Conservation (phyloP, 2,888 invertebrate species). For the Neoaliturus tenellus region DNA sequence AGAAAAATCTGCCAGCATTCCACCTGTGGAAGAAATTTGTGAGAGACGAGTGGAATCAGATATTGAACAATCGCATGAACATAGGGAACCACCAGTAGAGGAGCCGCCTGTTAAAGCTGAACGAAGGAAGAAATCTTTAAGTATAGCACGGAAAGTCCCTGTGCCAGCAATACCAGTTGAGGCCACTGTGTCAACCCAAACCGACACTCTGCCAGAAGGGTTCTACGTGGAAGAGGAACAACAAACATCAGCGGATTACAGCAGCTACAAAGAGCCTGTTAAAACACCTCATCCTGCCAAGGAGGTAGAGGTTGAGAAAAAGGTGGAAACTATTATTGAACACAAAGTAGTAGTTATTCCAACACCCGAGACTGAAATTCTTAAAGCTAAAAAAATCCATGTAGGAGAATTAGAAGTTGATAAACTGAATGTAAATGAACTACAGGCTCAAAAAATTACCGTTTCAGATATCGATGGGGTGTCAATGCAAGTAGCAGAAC, state of each 20-base stretch:
- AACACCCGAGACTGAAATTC: slow-evolving; percentile 68
- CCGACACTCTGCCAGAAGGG: slow-evolving; percentile 89
- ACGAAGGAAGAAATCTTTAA: slow-evolving; percentile 53
- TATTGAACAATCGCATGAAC: not conserved
- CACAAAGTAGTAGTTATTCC: slow-evolving; percentile 66
- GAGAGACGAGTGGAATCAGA: not conserved
- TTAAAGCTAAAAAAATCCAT: slow-evolving; percentile 73
- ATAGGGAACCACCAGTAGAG: not conserved
- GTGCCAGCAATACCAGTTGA: slow-evolving; percentile 71
- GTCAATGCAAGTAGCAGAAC: slow-evolving; percentile 82
- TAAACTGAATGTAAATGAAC: slow-evolving; percentile 84
- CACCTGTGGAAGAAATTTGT: slow-evolving; percentile 4
- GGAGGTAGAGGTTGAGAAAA: slow-evolving; percentile 36
- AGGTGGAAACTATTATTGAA: slow-evolving; percentile 65
- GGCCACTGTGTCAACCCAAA: slow-evolving; percentile 88
- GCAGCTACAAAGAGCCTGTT: slow-evolving; percentile 6
- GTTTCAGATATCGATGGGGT: slow-evolving; percentile 89
- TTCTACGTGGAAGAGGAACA: slow-evolving; percentile 77
- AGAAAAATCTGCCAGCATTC: not conserved
- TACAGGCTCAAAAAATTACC: slow-evolving; percentile 86
- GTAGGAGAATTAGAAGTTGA: slow-evolving; percentile 88
- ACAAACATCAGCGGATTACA: slow-evolving; percentile 55
- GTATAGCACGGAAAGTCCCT: not conserved
- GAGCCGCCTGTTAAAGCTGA: slow-evolving; percentile 53
- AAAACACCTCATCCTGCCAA: slow-evolving; percentile 32